Evolutionary conservation across 2,888 invertebrate genomes (phyloP).

Genomic region (Ommatoiulus sabulosus): DNA sequence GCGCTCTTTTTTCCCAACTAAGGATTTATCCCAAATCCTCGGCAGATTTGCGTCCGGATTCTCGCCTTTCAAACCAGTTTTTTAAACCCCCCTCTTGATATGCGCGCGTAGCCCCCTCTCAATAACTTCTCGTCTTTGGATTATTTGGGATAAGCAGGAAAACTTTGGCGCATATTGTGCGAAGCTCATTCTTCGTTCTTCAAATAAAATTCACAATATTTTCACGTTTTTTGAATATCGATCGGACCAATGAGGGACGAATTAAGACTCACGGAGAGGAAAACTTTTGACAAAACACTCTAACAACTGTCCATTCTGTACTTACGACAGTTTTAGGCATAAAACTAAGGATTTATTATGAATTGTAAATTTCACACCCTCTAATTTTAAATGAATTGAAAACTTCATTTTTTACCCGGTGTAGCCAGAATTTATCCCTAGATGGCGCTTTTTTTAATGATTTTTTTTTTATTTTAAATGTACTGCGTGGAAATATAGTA

Average conservation of each 20-base stretch:
- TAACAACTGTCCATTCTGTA: too few species aligned
- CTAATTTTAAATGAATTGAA: too few species aligned
- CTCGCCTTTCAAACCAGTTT: not conserved
- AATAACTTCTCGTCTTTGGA: constrained; percentile 43
- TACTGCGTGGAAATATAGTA: too few species aligned
- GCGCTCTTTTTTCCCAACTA: not conserved
- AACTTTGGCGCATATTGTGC: not conserved
- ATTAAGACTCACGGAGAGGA: not conserved
- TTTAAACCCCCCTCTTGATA: constrained; percentile 9
- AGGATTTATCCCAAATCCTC: not conserved
- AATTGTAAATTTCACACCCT: too few species aligned
- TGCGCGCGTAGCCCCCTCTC: constrained; percentile 4
- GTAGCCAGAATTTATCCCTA: too few species aligned
- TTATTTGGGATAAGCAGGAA: constrained; percentile 14
- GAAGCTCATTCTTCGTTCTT: not conserved
- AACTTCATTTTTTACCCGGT: too few species aligned
- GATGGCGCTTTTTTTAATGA: too few species aligned
- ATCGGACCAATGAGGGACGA: not conserved
- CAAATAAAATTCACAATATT: constrained; percentile 18
- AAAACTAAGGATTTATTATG: too few species aligned
- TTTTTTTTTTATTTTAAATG: too few species aligned
- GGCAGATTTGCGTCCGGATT: constrained; percentile 20
- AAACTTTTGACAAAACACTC: constrained; percentile 4
- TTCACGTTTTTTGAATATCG: constrained; percentile 42
- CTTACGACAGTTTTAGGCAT: too few species aligned